Base-by-base conservation (phyloP, 2,797 vertebrate species). In the Myotis pilosus region DNA sequence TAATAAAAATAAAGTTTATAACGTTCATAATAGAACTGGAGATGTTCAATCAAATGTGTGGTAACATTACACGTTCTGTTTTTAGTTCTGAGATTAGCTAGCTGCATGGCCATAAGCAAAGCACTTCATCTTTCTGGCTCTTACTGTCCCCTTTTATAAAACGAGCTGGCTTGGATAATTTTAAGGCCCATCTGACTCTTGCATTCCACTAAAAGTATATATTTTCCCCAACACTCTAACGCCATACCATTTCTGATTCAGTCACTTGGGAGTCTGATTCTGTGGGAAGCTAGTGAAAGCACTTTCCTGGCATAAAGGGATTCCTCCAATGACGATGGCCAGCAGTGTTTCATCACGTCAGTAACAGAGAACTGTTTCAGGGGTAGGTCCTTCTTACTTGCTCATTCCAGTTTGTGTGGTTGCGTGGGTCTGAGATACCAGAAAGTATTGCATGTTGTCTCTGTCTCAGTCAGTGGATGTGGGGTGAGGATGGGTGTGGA, bases 1-100 rank as follows among this genome's bases (percentile, higher is more conserved):
- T 64, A 81, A 75, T 85, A 62, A 91, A 91, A 90, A 71, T 79
- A 49, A 79, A 91, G 49, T 57, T 74, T 79, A 60, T 74, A 60
- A 82, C 55, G 49, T 8, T 19, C 3, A 1, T 75, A 41, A 84
- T 51, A 47, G 38, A 3, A 85, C 11, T 5, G 20, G 84, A 44
- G 23, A 30, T 60, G 38, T 60, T 84, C 64, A 49, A 12, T 47
- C 19, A 78, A 33, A 72, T 49, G 78, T 57, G 47, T 51, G 33
- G 9, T 69, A 9, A 36, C 28, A 41, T 28, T 66, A 69, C 2
- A 68, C 38, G 8, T 66, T 80, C 30, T 85, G 23, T 68, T 80
- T 80, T 30, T 49, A 44, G 20, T 66, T 80, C 72, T 51, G 47
- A 68, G 16, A 60, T 28, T 82, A 86, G 75, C 19, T 69, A 49